Conservation (phyloP, 2,888 invertebrate genomes). For the Hydrotaea cyrtoneurina region DNA sequence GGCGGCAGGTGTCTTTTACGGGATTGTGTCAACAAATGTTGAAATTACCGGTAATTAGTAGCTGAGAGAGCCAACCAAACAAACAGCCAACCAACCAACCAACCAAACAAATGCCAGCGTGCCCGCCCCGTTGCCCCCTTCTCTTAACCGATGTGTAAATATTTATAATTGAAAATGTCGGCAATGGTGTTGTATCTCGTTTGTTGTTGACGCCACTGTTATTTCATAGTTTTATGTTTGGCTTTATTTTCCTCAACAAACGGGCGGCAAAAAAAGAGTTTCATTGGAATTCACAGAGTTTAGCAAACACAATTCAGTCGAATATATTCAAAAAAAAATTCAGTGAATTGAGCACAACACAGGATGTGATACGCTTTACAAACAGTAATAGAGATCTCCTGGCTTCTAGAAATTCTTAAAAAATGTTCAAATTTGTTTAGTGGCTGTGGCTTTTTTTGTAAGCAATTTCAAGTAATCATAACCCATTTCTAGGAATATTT, state of each 20-base stretch:
- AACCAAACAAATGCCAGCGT: conserved; percentile 7
- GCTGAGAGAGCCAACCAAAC: conserved; percentile 32
- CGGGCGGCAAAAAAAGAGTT: conserved; percentile 58
- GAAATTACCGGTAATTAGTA: conserved; percentile 67
- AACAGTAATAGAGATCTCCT: too few species aligned
- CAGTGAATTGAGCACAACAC: conserved; percentile 7
- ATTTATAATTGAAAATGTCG: conserved; percentile 62
- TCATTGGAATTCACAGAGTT: conserved; percentile 46
- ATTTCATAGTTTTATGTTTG: background rate
- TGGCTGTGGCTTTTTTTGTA: too few species aligned
- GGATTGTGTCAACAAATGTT: conserved; percentile 65
- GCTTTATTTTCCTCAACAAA: conserved; percentile 17
- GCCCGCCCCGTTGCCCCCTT: conserved; percentile 31
- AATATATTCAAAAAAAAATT: background rate
- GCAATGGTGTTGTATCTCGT: conserved; percentile 20
- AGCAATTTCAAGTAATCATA: background rate
- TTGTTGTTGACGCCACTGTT: background rate
- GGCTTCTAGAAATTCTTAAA: background rate
- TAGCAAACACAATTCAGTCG: conserved; percentile 14
- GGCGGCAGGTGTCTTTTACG: conserved; percentile 67
- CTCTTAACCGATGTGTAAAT: conserved; percentile 47
- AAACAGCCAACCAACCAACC: conserved; percentile 6
- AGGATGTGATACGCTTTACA: conserved; percentile 24
- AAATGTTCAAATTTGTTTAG: background rate
- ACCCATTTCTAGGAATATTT: background rate